phyloP scores from a whole-genome alignment of 2,113 vertebrate species.

The Neofelis nebulosa region DNA sequence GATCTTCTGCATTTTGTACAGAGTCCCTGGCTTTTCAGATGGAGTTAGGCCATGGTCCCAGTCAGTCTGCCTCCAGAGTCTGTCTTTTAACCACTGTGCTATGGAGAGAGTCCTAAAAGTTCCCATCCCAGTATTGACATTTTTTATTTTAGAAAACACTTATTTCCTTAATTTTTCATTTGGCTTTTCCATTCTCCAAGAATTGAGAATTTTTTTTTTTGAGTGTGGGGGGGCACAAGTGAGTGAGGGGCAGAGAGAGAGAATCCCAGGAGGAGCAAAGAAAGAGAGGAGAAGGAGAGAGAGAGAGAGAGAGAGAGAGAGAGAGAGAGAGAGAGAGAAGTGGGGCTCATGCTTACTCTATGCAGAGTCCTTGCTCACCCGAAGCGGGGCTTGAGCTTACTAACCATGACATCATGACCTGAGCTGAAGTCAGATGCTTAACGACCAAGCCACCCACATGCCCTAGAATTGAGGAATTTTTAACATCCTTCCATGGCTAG shows the following conservation, averaged over 20 bases:
- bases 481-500: background rate
- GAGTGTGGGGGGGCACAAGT: too few species aligned
- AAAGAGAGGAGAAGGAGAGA: too few species aligned
- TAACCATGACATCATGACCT: too few species aligned
- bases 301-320: too few species aligned
- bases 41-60: background rate
- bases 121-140: background rate
- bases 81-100: background rate
- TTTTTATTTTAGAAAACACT: background rate
- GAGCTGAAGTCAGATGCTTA: too few species aligned
- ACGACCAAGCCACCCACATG: too few species aligned
- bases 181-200: background rate
- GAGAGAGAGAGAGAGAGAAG: too few species aligned
- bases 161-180: background rate
- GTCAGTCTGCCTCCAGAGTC: background rate
- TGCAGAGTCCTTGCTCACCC: too few species aligned
- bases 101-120: background rate
- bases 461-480: background rate
- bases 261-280: too few species aligned
- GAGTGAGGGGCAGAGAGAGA: too few species aligned
- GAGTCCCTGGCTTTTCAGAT: background rate
- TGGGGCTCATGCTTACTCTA: too few species aligned
- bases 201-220: background rate
- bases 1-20: background rate
- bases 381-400: too few species aligned